Percentiles rank a stretch among this genome's conserved stretches.
These are phyloP conservation scores for Pterostichus niger DNA, from an alignment of 2,888 invertebrate genomes.

Conservation along the genomic window DNA sequence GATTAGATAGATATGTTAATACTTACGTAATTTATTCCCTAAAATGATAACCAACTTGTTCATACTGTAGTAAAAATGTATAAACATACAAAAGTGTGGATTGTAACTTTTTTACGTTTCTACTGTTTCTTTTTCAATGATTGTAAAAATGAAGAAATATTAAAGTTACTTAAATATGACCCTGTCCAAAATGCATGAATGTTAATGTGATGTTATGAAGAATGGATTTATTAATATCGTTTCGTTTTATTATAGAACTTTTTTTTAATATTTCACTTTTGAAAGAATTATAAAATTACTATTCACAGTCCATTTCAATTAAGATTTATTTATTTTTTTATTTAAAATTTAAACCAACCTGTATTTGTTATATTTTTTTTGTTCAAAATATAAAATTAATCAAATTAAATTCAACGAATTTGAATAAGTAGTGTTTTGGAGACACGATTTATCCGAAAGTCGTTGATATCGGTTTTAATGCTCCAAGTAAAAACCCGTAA, in stretches of 20 bases:
- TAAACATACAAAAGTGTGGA: conserved; percentile 30
- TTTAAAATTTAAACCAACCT: too few relatives aligned
- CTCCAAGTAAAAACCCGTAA: too few relatives aligned
- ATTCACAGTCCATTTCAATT: too few relatives aligned
- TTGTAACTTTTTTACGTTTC: neutral
- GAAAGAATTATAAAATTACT: neutral
- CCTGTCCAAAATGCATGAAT: conserved; percentile 2
- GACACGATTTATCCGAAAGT: too few relatives aligned
- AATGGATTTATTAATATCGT: conserved; percentile 7
- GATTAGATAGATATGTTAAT: conserved; percentile 33
- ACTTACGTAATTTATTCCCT: conserved; percentile 10
- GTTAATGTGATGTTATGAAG: neutral
- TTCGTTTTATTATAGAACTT: neutral
- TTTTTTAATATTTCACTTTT: neutral
- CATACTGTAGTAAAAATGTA: conserved; percentile 25
- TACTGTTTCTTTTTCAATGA: neutral
- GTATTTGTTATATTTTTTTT: too few relatives aligned
- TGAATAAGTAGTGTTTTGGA: too few relatives aligned
- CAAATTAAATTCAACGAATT: too few relatives aligned
- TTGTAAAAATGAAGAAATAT: neutral
- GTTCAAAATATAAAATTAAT: too few relatives aligned
- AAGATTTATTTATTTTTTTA: too few relatives aligned
- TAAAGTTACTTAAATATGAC: neutral
- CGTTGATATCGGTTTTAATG: too few relatives aligned
- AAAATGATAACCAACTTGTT: conserved; percentile 19